phyloP scores from a whole-genome alignment of 2,888 invertebrate genomes.

The Baronia brevicornis region DNA sequence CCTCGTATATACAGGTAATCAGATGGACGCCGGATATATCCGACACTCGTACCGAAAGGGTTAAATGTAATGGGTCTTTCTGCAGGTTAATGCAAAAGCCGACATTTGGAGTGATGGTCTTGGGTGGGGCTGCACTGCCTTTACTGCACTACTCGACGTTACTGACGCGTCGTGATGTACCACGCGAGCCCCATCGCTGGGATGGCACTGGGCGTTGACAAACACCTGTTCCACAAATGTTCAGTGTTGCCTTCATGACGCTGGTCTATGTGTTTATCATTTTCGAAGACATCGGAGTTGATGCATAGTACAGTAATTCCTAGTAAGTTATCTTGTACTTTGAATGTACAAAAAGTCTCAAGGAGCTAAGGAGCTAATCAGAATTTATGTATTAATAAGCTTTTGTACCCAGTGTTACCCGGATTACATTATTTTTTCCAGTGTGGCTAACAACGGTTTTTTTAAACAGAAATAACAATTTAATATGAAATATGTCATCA shows the following conservation, averaged over 20 bases:
- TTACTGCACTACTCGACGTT: slow-evolving; percentile 58
- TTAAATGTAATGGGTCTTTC: too few species aligned
- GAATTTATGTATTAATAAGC: background rate
- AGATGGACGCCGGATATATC: too few species aligned
- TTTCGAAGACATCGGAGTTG: slow-evolving; percentile 11
- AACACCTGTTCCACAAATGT: slow-evolving; percentile 13
- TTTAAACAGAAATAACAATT: too few species aligned
- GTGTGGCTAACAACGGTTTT: too few species aligned
- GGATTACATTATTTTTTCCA: too few species aligned
- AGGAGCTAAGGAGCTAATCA: background rate
- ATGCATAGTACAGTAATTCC: slow-evolving; percentile 7
- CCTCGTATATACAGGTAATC: too few species aligned
- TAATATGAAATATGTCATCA: too few species aligned
- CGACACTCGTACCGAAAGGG: too few species aligned
- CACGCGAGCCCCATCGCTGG: slow-evolving; percentile 30
- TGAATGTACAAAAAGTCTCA: slow-evolving; percentile 1
- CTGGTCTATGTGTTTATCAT: slow-evolving; percentile 17
- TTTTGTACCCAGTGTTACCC: too few species aligned
- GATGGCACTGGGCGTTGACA: too few species aligned
- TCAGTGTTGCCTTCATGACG: slow-evolving; percentile 15
- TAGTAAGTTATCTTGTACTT: slow-evolving; percentile 6
- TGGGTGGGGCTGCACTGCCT: slow-evolving; percentile 45
- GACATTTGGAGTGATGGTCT: slow-evolving; percentile 43
- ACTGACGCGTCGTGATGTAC: slow-evolving; percentile 33
- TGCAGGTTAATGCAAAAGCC: slow-evolving; percentile 58